These are phyloP conservation scores for Riptortus pedestris DNA, from an alignment of 1,140 invertebrate genomes.

Conservation along the genomic window DNA sequence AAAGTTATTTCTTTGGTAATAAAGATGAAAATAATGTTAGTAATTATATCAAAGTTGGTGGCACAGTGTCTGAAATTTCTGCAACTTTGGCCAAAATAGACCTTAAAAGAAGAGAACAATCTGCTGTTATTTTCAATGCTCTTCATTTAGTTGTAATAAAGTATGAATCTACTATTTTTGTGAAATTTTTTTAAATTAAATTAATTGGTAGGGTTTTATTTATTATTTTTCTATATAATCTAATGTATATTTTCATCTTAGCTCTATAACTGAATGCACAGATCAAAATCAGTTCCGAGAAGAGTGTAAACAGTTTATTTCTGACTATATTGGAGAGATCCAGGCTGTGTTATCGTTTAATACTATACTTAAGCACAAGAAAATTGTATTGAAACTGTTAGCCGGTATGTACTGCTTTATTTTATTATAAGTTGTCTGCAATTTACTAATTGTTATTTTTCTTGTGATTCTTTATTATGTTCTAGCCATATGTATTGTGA, in stretches of 20 bases:
- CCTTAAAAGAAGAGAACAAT: not conserved
- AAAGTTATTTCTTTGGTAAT: not conserved
- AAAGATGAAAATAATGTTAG: not conserved
- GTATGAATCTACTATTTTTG: no score
- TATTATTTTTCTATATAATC: not conserved
- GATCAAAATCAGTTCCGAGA: not conserved
- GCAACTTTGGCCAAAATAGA: not conserved
- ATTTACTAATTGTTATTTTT: not conserved
- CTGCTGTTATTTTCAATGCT: not conserved
- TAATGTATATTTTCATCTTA: not conserved
- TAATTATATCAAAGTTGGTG: conserved; percentile 7
- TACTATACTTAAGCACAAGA: not conserved
- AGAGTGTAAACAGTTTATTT: conserved; percentile 8
- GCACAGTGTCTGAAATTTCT: not conserved
- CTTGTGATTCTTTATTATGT: not conserved
- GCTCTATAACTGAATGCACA: not conserved
- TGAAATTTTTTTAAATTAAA: no score
- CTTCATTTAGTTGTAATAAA: conserved; percentile 8
- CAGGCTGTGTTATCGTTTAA: not conserved
- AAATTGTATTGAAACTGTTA: not conserved
- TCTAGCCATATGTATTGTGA: not conserved
- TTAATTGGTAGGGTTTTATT: not conserved
- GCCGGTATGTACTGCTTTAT: not conserved
- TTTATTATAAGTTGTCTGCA: not conserved
- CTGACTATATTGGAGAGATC: conserved; percentile 2